Evolutionary conservation across 2,797 vertebrate genomes (phyloP).

Genomic region (Acropternis orthonyx): DNA sequence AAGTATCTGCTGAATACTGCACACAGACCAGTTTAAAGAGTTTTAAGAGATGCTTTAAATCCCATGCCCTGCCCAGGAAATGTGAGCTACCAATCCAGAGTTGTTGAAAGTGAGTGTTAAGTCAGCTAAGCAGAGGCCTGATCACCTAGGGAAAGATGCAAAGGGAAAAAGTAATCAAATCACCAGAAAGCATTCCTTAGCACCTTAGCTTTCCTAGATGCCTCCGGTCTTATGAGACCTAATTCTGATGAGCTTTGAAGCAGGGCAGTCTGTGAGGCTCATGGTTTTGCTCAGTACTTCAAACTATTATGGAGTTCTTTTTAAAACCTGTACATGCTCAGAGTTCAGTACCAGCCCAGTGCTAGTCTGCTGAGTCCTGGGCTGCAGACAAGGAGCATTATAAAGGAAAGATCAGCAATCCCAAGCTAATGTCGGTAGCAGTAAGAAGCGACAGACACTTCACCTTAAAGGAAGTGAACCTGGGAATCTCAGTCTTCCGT

Average conservation of each 20-base stretch:
- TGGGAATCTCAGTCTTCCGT: neutral
- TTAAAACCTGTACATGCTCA: neutral
- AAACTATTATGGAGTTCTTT: neutral
- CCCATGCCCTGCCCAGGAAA: neutral
- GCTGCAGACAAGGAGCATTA: neutral
- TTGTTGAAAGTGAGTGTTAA: neutral
- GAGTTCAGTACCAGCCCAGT: neutral
- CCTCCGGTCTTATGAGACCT: neutral
- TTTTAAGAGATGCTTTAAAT: conserved; percentile 6
- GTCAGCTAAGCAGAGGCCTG: neutral
- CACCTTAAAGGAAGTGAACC: neutral
- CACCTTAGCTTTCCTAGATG: neutral
- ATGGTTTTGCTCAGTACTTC: neutral
- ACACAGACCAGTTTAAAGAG: neutral
- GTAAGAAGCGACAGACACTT: neutral
- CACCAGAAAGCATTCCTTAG: neutral
- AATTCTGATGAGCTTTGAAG: neutral
- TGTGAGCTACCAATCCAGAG: neutral
- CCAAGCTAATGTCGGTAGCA: neutral
- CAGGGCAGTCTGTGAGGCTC: neutral
- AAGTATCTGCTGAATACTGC: neutral
- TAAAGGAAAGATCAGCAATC: neutral
- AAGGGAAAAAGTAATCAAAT: neutral
- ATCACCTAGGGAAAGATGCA: neutral
- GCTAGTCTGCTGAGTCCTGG: neutral